phyloP scores from a whole-genome alignment of 1,140 invertebrate genomes.

The Drosophila suzukii region DNA sequence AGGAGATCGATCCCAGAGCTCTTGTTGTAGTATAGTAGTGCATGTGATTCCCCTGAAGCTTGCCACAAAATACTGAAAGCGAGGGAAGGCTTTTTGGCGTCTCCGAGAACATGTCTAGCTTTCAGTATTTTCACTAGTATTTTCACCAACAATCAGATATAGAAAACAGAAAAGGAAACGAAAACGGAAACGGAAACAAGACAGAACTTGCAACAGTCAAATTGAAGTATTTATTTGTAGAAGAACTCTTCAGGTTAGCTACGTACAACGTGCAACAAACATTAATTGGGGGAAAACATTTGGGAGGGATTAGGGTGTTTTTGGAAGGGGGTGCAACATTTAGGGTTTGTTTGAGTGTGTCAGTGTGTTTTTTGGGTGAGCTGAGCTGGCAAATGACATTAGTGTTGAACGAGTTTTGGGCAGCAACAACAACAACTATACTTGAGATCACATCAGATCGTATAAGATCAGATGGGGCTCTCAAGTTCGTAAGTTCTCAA shows the following conservation, averaged over 20 bases:
- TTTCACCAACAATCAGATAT: slow-evolving; percentile 27
- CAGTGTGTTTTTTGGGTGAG: slow-evolving; percentile 48
- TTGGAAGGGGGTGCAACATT: slow-evolving; percentile 2
- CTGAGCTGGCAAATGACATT: slow-evolving; percentile 56
- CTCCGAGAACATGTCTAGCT: slow-evolving; percentile 70
- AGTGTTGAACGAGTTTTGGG: slow-evolving; percentile 44
- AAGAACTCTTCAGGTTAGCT: slow-evolving; percentile 47
- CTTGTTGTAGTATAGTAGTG: slow-evolving; percentile 15
- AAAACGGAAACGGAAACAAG: slow-evolving; percentile 35
- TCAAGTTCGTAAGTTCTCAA: not conserved
- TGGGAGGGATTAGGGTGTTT: slow-evolving; percentile 2
- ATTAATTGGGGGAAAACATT: slow-evolving; percentile 14
- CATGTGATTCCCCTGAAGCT: slow-evolving; percentile 20
- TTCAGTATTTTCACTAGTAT: slow-evolving; percentile 63
- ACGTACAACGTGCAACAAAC: slow-evolving; percentile 36
- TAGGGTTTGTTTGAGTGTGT: slow-evolving; percentile 18
- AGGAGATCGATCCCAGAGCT: slow-evolving; percentile 9
- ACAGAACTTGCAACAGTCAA: slow-evolving; percentile 59
- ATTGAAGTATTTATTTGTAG: slow-evolving; percentile 12
- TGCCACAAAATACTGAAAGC: slow-evolving; percentile 58
- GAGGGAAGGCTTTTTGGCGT: slow-evolving; percentile 58
- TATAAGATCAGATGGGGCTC: not conserved
- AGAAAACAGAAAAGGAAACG: slow-evolving; percentile 19
- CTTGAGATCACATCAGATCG: slow-evolving; percentile 31
- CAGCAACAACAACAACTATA: slow-evolving; percentile 75